A percentile compares a stretch with the other conserved stretches of the same genome.
phyloP scores from a whole-genome alignment of 2,113 vertebrate genomes.

The Clinocottus analis region DNA sequence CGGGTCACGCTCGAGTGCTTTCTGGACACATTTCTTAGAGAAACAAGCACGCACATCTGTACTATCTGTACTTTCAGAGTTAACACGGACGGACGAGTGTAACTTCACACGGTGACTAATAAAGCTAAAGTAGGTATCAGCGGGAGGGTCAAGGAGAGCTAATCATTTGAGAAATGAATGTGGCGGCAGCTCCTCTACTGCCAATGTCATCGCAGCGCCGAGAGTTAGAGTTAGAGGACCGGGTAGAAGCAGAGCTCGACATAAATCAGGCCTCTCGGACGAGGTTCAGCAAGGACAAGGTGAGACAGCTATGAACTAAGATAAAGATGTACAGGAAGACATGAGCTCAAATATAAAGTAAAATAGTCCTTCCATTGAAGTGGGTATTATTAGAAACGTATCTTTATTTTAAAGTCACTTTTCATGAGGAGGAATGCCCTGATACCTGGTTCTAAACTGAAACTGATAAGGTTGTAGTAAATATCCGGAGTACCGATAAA shows the following conservation, averaged over 20 bases:
- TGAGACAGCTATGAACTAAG: not conserved
- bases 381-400: not conserved
- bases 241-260: constrained; percentile 24
- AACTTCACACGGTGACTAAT: constrained; percentile 17
- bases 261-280: constrained; percentile 19
- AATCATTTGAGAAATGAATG: constrained; percentile 52
- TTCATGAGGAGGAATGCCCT: not conserved
- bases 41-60: not conserved
- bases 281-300: constrained; percentile 35
- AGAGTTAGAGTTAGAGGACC: constrained; percentile 9
- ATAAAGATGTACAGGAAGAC: not conserved
- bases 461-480: too few relatives aligned
- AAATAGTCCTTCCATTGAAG: not conserved
- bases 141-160: constrained; percentile 42
- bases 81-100: constrained; percentile 1
- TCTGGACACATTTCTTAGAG: not conserved
- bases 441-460: too few relatives aligned
- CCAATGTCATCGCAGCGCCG: constrained; percentile 30
- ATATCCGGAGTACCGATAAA: too few relatives aligned
- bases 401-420: not conserved
- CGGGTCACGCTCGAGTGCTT: not conserved
- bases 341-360: not conserved
- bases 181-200: not conserved
- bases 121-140: constrained; percentile 37
- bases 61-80: not conserved